Percentiles rank a stretch among this genome's conserved stretches.
These are phyloP conservation scores for Sciurus carolinensis DNA, from an alignment of 2,797 vertebrate species.

Conservation along the genomic window DNA sequence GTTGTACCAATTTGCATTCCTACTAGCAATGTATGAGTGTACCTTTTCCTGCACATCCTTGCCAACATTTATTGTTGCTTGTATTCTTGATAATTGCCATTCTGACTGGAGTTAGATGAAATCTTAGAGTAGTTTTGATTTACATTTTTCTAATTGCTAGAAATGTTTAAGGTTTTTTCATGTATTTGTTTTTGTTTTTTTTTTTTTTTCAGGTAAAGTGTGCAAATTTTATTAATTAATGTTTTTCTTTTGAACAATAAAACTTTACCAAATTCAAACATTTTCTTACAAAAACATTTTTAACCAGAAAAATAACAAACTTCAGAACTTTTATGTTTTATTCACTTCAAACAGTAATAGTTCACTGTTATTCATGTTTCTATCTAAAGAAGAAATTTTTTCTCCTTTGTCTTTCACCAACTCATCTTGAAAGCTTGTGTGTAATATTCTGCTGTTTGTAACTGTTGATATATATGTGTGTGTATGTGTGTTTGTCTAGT, in stretches of 20 bases:
- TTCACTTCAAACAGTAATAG: neutral
- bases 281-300: neutral
- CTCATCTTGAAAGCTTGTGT: neutral
- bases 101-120: no score
- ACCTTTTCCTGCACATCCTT: no score
- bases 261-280: neutral
- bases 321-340: neutral
- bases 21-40: no score
- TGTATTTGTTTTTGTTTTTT: no score
- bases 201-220: neutral
- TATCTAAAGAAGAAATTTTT: neutral
- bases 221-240: neutral
- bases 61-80: no score
- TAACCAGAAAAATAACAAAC: conserved; percentile 1
- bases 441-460: neutral
- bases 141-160: no score
- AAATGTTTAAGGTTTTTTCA: no score
- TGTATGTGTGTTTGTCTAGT: no score
- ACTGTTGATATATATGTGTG: neutral
- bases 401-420: neutral
- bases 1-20: no score
- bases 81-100: no score
- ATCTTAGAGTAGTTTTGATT: no score
- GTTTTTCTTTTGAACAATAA: neutral
- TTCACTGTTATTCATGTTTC: neutral